Conservation (phyloP, 2,797 vertebrate genomes). For the Squalus acanthias region DNA sequence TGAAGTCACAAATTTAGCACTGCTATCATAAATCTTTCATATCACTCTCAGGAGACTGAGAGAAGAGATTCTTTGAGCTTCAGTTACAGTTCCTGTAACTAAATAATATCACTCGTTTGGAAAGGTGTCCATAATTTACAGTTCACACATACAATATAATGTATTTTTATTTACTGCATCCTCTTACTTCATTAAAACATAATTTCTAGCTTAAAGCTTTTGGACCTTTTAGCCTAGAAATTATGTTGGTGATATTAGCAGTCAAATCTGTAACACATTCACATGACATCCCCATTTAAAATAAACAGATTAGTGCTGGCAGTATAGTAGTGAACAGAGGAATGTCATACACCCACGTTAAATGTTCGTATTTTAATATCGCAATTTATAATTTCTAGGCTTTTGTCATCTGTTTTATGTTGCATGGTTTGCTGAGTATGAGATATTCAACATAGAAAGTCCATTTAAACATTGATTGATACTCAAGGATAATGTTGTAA, state of each 20-base stretch:
- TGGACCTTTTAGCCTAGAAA: background rate
- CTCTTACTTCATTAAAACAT: background rate
- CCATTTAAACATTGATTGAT: constrained; percentile 18
- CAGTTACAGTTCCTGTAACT: background rate
- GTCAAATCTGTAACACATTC: background rate
- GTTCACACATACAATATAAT: background rate
- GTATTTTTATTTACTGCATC: background rate
- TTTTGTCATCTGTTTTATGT: background rate
- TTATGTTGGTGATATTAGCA: background rate
- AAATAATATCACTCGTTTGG: background rate
- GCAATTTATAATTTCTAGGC: background rate
- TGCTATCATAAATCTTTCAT: background rate
- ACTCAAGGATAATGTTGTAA: background rate
- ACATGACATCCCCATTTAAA: background rate
- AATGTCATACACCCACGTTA: background rate
- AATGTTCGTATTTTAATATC: background rate
- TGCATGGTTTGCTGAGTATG: background rate
- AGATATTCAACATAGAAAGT: background rate
- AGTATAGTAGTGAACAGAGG: background rate
- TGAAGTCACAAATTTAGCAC: background rate
- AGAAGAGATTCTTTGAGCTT: background rate
- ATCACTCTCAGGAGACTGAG: background rate
- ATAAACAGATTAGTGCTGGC: background rate
- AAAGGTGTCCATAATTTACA: background rate
- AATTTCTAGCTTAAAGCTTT: background rate